Evolutionary conservation across 2,797 vertebrate species (phyloP).

Genomic region (Phalanger gymnotis): DNA sequence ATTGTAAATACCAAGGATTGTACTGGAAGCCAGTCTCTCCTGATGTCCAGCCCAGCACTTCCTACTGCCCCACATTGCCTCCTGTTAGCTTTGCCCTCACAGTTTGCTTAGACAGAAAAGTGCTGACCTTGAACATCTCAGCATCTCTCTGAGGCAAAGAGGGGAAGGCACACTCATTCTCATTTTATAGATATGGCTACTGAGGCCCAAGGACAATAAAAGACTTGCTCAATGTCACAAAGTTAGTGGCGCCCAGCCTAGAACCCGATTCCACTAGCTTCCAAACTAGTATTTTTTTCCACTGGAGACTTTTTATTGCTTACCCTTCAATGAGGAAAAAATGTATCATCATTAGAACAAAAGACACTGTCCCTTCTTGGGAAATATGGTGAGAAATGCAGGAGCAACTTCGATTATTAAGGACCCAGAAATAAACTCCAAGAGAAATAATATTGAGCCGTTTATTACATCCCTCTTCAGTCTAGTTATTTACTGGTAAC

Average conservation of each 20-base stretch:
- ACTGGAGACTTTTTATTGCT: background rate
- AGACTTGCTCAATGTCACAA: background rate
- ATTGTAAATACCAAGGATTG: background rate
- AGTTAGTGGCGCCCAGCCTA: background rate
- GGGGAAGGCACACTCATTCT: background rate
- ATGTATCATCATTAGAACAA: background rate
- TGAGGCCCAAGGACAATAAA: background rate
- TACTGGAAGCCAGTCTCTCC: background rate
- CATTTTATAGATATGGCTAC: background rate
- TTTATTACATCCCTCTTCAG: background rate
- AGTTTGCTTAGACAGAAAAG: background rate
- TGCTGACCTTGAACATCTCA: background rate
- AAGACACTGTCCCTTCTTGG: background rate
- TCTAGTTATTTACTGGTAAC: background rate
- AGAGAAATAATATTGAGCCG: background rate
- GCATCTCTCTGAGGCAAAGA: background rate
- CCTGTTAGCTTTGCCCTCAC: background rate
- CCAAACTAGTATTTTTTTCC: background rate
- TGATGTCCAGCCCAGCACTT: background rate
- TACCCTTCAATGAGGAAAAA: background rate
- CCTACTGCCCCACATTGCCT: background rate
- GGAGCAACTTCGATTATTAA: background rate
- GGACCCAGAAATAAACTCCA: background rate
- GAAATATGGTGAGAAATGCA: background rate
- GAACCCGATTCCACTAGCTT: background rate